These are phyloP conservation scores for Drosophila buzzatii DNA, from an alignment of 2,888 invertebrate genomes.

Conservation along the genomic window DNA sequence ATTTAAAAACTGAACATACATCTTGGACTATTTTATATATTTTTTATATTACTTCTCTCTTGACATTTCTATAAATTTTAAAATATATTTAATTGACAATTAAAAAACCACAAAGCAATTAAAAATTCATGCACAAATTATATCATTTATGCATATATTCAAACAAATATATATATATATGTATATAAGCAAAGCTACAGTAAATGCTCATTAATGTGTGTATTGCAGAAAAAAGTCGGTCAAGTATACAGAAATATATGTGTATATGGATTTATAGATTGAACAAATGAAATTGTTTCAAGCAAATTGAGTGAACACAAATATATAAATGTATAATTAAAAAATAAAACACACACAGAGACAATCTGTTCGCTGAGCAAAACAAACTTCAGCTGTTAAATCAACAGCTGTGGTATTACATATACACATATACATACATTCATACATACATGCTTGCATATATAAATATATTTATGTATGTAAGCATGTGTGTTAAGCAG, in stretches of 20 bases:
- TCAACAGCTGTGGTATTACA: constrained; percentile 26
- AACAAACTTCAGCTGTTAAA: constrained; percentile 52
- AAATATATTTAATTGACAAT: constrained; percentile 2
- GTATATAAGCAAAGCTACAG: constrained; percentile 16
- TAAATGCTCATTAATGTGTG: constrained; percentile 14
- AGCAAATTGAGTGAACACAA: constrained; percentile 71
- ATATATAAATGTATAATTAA: constrained; percentile 65
- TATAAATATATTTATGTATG: neutral
- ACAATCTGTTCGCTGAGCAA: constrained; percentile 35
- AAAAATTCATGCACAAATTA: constrained; percentile 35
- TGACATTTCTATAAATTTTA: neutral
- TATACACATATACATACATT: neutral
- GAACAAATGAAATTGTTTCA: constrained; percentile 61
- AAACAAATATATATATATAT: constrained; percentile 6
- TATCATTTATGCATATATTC: constrained; percentile 14
- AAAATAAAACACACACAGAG: constrained; percentile 20
- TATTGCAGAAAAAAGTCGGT: constrained; percentile 58
- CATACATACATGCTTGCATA: too few relatives aligned
- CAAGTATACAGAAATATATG: constrained; percentile 61
- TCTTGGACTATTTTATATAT: neutral
- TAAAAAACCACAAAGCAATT: constrained; percentile 2
- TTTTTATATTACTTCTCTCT: neutral
- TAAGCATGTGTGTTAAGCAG: constrained; percentile 9
- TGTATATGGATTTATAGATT: constrained; percentile 33
- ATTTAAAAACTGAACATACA: neutral